Conservation (phyloP, 2,888 invertebrate genomes). For the Drosophila quasianomalipes region DNA sequence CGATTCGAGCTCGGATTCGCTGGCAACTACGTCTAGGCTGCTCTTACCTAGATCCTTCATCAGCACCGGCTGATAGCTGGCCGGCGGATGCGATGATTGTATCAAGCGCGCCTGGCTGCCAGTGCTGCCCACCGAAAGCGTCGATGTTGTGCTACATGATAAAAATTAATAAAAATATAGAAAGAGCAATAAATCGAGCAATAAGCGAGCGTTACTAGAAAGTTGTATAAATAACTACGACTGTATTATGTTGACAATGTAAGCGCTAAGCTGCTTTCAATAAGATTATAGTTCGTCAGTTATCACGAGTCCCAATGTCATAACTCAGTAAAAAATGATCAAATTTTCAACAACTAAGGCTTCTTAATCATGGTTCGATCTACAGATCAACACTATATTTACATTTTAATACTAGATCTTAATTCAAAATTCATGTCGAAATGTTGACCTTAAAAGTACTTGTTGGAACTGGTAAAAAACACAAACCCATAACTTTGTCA, state of each 20-base stretch:
- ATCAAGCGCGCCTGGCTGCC: slow-evolving; percentile 96
- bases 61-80: slow-evolving; percentile 95
- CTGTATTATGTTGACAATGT: neutral
- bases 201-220: slow-evolving; percentile 68
- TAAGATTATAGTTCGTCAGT: neutral
- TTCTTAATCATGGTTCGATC: neutral
- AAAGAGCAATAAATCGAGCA: slow-evolving; percentile 55
- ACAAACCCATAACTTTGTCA: neutral
- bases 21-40: slow-evolving; percentile 40
- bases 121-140: slow-evolving; percentile 96
- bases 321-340: neutral
- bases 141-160: slow-evolving; percentile 92
- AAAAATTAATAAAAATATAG: slow-evolving; percentile 24
- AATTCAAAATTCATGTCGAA: neutral
- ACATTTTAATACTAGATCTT: neutral
- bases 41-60: slow-evolving; percentile 95
- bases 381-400: neutral
- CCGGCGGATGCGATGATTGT: slow-evolving; percentile 97
- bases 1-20: slow-evolving; percentile 70
- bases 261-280: neutral
- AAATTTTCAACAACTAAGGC: neutral
- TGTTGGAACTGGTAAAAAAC: too few species aligned
- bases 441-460: neutral
- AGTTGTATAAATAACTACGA: neutral
- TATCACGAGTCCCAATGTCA: neutral